phyloP scores from a whole-genome alignment of 1,140 invertebrate species.

The Cyrtorhinus lividipennis region DNA sequence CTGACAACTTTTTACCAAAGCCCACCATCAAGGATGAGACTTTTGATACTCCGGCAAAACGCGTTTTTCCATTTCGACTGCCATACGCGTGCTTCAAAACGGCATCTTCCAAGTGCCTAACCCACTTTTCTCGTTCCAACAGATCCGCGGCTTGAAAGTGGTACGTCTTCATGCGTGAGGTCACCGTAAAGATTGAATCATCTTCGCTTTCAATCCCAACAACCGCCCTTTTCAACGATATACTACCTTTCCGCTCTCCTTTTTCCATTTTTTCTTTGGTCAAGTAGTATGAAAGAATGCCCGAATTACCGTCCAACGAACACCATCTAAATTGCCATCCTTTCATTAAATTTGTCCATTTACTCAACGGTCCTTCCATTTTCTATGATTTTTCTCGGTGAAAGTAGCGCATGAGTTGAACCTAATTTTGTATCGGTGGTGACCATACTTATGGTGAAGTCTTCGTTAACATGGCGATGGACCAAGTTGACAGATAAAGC shows the following conservation, averaged over 20 bases:
- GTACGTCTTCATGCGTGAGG: constrained; percentile 97
- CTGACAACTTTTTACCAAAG: constrained; percentile 80
- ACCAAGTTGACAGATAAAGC: too few relatives aligned
- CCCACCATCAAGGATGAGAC: constrained; percentile 48
- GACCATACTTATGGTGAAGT: too few relatives aligned
- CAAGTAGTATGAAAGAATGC: constrained; percentile 91
- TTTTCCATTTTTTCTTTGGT: constrained; percentile 98
- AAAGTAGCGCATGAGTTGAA: too few relatives aligned
- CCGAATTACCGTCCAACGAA: constrained; percentile 89
- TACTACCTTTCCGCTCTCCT: constrained; percentile 88
- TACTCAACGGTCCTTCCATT: constrained; percentile 95
- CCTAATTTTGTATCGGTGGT: too few relatives aligned
- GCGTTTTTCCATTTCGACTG: constrained; percentile 17
- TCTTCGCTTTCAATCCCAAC: constrained; percentile 98
- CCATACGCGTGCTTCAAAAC: constrained; percentile 66
- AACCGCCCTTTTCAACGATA: constrained; percentile 79
- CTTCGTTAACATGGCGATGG: too few relatives aligned
- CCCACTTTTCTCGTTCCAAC: constrained; percentile 89
- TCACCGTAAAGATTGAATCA: constrained; percentile 97
- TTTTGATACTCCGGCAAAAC: constrained; percentile 25
- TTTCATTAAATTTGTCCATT: constrained; percentile 99
- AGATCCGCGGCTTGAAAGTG: constrained; percentile 91
- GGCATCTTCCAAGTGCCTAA: constrained; percentile 82
- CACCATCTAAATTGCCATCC: constrained; percentile 99
- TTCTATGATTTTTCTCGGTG: too few relatives aligned